These are phyloP conservation scores for Oncorhynchus clarkii DNA, from an alignment of 2,113 vertebrate genomes.

Conservation along the genomic window DNA sequence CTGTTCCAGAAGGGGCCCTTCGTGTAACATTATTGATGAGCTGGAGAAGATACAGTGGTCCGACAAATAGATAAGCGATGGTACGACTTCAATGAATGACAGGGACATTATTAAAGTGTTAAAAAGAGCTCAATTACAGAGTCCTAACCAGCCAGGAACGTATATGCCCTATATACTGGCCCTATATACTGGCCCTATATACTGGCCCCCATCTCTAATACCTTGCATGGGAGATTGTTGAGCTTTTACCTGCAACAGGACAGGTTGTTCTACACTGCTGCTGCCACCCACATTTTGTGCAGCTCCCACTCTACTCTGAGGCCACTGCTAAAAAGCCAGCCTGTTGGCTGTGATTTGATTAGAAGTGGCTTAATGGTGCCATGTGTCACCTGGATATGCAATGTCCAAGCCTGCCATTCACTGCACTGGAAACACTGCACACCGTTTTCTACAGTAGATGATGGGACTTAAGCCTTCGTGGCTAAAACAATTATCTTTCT, in stretches of 20 bases:
- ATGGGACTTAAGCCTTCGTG: neutral
- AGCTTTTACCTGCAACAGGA: neutral
- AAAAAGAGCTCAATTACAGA: neutral
- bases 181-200: too few relatives aligned
- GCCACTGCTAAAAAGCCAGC: constrained; percentile 33
- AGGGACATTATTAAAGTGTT: neutral
- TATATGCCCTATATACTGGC: neutral
- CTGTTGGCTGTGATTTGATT: constrained; percentile 70
- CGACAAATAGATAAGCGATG: neutral
- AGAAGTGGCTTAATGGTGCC: constrained; percentile 77
- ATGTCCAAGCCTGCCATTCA: constrained; percentile 19
- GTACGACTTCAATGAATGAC: neutral
- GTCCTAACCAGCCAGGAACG: neutral
- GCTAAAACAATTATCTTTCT: too few relatives aligned
- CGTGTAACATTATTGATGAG: neutral
- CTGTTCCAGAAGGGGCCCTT: neutral
- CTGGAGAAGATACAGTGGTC: neutral
- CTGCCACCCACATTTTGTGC: neutral
- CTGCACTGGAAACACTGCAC: constrained; percentile 7
- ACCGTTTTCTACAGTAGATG: neutral
- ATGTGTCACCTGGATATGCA: constrained; percentile 43
- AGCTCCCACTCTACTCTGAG: constrained; percentile 12
- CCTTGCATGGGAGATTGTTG: neutral
- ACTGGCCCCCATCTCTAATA: neutral
- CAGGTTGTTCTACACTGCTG: neutral